Conservation (phyloP, 2,888 invertebrate species). For the Agonopterix heracliana region DNA sequence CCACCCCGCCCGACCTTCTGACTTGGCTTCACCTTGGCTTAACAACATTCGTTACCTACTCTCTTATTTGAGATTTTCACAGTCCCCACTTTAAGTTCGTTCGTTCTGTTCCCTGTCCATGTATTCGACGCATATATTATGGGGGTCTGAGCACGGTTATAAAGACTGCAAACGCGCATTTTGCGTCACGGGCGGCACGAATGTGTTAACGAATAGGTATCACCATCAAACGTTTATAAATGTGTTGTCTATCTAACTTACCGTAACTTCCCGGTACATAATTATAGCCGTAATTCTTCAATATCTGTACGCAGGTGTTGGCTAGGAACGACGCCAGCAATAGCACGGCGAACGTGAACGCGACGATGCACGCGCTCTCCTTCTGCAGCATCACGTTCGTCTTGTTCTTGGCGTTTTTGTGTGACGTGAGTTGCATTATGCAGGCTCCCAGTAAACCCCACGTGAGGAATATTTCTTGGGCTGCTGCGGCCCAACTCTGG, state of each 20-base stretch:
- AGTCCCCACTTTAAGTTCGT: too few relatives aligned
- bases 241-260: slow-evolving; percentile 52
- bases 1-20: too few relatives aligned
- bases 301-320: slow-evolving; percentile 87
- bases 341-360: slow-evolving; percentile 84
- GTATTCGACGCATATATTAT: too few relatives aligned
- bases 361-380: slow-evolving; percentile 61
- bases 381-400: slow-evolving; percentile 58
- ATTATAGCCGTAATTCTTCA: slow-evolving; percentile 82
- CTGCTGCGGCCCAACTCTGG: slow-evolving; percentile 92
- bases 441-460: slow-evolving; percentile 91
- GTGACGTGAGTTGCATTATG: slow-evolving; percentile 87
- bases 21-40: too few relatives aligned
- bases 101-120: too few relatives aligned
- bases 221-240: too few relatives aligned
- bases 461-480: slow-evolving; percentile 90
- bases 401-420: slow-evolving; percentile 82
- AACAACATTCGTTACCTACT: too few relatives aligned
- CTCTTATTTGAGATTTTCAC: too few relatives aligned
- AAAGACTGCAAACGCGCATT: too few relatives aligned
- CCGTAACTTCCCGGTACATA: slow-evolving; percentile 92
- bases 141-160: too few relatives aligned
- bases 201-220: too few relatives aligned
- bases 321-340: slow-evolving; percentile 87
- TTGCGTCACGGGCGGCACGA: too few relatives aligned